These are phyloP conservation scores for Acanthochromis polyacanthus DNA, from an alignment of 2,113 vertebrate genomes.

Conservation along the genomic window DNA sequence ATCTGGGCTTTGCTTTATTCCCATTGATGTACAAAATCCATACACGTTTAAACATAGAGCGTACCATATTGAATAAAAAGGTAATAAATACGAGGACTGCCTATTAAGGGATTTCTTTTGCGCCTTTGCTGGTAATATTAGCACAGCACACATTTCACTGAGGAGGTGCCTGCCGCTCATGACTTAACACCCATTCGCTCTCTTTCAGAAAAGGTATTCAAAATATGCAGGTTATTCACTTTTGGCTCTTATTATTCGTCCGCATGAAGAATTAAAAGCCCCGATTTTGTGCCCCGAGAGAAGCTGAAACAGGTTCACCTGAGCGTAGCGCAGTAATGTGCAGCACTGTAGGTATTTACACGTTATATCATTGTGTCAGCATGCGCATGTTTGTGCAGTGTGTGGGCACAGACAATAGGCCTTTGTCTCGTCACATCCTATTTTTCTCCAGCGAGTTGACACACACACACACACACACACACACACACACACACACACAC, in stretches of 20 bases:
- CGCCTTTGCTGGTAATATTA: not conserved
- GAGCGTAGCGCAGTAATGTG: not conserved
- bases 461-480: conserved; percentile 30
- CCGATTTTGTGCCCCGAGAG: not conserved
- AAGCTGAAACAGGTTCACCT: conserved; percentile 27
- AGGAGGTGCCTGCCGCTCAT: not conserved
- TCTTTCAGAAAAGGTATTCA: not conserved
- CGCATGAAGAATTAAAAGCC: not conserved
- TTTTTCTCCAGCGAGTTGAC: conserved; percentile 70
- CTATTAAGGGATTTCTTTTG: not conserved
- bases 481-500: conserved; percentile 17
- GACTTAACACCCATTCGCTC: not conserved
- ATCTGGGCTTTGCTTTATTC: too few species aligned
- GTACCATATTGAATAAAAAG: too few species aligned
- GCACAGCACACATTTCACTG: not conserved
- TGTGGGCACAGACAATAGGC: conserved; percentile 71
- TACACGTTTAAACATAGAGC: too few species aligned
- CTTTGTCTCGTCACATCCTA: conserved; percentile 79
- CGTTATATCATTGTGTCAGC: conserved; percentile 60
- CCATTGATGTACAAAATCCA: too few species aligned
- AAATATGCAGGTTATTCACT: not conserved
- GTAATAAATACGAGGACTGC: not conserved
- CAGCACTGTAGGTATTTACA: conserved; percentile 41
- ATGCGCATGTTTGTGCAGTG: conserved; percentile 65
- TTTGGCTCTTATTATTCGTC: not conserved